Evolutionary conservation across 2,888 invertebrate species (phyloP).

Genomic region (Euzophera pinguis): DNA sequence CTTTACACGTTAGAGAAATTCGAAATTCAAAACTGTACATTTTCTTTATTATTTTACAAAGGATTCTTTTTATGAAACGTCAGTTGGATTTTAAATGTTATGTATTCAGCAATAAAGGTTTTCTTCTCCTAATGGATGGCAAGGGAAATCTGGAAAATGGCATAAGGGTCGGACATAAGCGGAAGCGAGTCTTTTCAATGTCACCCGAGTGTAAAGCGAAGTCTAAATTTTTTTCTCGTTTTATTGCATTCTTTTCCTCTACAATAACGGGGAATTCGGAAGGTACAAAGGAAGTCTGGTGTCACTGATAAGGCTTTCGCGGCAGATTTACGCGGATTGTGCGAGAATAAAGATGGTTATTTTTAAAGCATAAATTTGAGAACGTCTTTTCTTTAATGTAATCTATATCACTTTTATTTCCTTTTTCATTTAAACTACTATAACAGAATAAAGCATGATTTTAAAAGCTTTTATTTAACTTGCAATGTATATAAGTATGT

Average conservation of each 20-base stretch:
- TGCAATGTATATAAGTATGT: too few relatives aligned
- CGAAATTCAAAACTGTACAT: conserved; percentile 1
- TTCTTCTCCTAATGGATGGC: neutral
- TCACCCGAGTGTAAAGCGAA: conserved; percentile 16
- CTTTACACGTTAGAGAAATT: conserved; percentile 6
- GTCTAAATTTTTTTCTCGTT: conserved; percentile 17
- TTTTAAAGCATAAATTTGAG: conserved; percentile 13
- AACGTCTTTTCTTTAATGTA: neutral
- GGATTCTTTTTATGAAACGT: neutral
- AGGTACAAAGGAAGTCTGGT: conserved; percentile 19
- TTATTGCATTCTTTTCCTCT: conserved; percentile 20
- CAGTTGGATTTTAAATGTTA: conserved; percentile 10
- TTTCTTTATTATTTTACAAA: neutral
- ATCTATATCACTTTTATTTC: neutral
- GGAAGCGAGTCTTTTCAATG: conserved; percentile 16
- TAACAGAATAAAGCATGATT: too few relatives aligned
- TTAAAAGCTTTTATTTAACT: too few relatives aligned
- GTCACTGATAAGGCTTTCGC: conserved; percentile 16
- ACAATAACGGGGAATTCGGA: conserved; percentile 15
- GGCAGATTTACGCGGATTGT: conserved; percentile 17
- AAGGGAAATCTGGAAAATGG: conserved; percentile 7
- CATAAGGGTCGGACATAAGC: conserved; percentile 12
- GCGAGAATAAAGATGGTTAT: conserved; percentile 16
- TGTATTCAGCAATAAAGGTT: conserved; percentile 7
- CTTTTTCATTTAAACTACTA: too few relatives aligned